Conservation (phyloP, 2,797 vertebrate genomes). For the Euthynnus affinis region DNA sequence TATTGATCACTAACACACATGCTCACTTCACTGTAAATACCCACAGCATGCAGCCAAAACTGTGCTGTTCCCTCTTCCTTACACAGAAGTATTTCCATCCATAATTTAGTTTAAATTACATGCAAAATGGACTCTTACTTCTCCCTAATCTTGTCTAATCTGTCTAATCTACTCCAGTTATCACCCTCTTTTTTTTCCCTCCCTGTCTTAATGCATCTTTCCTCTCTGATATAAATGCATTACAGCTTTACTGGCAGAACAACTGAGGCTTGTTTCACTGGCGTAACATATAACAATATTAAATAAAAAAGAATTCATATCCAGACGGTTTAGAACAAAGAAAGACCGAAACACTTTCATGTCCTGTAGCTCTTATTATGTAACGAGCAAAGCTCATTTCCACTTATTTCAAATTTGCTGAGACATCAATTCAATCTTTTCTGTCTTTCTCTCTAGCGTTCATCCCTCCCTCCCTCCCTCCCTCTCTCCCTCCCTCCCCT, state of each 20-base stretch:
- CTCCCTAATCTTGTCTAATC: conserved; percentile 3
- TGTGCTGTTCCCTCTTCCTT: not conserved
- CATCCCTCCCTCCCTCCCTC: conserved; percentile 21
- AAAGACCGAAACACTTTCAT: conserved; percentile 52
- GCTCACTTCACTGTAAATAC: not conserved
- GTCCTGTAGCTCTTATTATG: conserved; percentile 58
- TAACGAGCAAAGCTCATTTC: conserved; percentile 64
- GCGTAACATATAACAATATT: conserved; percentile 31
- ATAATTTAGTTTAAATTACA: not conserved
- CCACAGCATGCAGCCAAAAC: not conserved
- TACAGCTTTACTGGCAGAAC: conserved; percentile 60
- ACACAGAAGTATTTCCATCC: not conserved
- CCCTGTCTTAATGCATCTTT: conserved; percentile 29
- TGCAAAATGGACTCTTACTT: not conserved
- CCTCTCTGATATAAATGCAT: conserved; percentile 53
- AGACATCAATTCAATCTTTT: conserved; percentile 62
- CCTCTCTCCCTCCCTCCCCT: not conserved
- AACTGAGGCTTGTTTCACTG: conserved; percentile 54
- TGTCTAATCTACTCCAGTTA: conserved; percentile 24
- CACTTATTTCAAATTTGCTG: conserved; percentile 70
- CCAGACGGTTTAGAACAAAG: conserved; percentile 57
- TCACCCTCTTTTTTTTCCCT: not conserved
- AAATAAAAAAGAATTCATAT: conserved; percentile 53
- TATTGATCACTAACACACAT: not conserved
- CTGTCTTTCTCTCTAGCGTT: conserved; percentile 16